Evolutionary conservation across 2,113 vertebrate species (phyloP).

Genomic region (Monarcha castaneiventris): DNA sequence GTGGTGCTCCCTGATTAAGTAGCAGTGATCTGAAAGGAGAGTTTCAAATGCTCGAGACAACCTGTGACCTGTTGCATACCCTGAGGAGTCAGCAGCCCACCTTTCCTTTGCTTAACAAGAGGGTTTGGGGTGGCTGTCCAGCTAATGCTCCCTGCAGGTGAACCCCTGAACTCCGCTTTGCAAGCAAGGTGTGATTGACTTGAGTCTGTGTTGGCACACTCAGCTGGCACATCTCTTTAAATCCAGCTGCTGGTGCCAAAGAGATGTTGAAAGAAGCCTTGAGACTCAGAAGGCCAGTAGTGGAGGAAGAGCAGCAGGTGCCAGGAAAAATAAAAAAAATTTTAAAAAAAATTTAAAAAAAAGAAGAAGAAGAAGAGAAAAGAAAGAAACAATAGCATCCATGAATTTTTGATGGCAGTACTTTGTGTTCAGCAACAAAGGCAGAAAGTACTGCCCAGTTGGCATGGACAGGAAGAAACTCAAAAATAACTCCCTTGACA

Average conservation of each 20-base stretch:
- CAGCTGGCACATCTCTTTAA: not conserved
- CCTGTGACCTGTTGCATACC: not conserved
- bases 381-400: not conserved
- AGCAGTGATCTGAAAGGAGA: not conserved
- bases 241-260: not conserved
- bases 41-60: not conserved
- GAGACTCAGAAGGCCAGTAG: not conserved
- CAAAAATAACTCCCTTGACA: not conserved
- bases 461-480: not conserved
- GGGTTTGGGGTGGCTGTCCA: not conserved
- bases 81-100: not conserved
- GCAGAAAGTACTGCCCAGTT: not conserved
- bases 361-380: accelerated
- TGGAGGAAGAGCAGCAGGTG: not conserved
- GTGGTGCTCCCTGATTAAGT: not conserved
- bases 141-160: not conserved
- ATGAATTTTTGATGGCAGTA: not conserved
- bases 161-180: not conserved
- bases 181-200: not conserved
- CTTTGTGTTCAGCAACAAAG: not conserved
- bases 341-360: not conserved
- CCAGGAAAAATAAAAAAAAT: not conserved
- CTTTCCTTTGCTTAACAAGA: not conserved
- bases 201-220: not conserved
- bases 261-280: not conserved